Conservation (phyloP, 2,888 invertebrate species). For the Digitonthophagus gazella region DNA sequence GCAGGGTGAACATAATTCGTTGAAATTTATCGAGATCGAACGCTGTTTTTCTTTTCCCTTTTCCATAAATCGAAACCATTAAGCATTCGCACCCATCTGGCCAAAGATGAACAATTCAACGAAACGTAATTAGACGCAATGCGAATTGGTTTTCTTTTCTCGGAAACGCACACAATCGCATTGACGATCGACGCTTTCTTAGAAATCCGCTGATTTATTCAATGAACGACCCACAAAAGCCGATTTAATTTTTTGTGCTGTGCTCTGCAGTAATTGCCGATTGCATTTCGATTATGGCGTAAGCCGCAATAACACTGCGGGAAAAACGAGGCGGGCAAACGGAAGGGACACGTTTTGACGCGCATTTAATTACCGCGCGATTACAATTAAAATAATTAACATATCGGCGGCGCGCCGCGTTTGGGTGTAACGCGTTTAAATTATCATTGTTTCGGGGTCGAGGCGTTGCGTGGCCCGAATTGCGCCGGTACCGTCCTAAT, state of each 20-base stretch:
- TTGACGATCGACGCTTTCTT: neutral
- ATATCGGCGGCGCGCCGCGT: constrained; percentile 20
- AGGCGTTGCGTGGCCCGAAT: constrained; percentile 1
- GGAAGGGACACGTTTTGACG: constrained; percentile 19
- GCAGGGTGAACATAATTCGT: neutral
- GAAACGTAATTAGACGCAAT: neutral
- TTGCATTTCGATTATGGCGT: neutral
- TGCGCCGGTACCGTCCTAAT: neutral
- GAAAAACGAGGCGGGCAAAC: neutral
- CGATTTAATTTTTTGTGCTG: neutral
- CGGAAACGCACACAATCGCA: too few species aligned
- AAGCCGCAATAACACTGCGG: neutral
- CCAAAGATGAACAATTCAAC: neutral
- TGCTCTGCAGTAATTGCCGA: neutral
- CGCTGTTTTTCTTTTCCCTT: neutral
- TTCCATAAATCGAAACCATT: neutral
- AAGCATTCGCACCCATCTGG: neutral
- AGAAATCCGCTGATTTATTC: neutral
- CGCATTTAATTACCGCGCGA: constrained; percentile 25
- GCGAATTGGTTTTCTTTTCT: too few species aligned
- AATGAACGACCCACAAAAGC: neutral
- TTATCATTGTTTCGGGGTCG: constrained; percentile 10
- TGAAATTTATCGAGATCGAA: neutral
- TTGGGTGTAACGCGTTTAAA: neutral
- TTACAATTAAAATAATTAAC: constrained; percentile 28